These are phyloP conservation scores for Pachypanchax playfairii DNA, from an alignment of 2,113 vertebrate genomes.

Conservation along the genomic window DNA sequence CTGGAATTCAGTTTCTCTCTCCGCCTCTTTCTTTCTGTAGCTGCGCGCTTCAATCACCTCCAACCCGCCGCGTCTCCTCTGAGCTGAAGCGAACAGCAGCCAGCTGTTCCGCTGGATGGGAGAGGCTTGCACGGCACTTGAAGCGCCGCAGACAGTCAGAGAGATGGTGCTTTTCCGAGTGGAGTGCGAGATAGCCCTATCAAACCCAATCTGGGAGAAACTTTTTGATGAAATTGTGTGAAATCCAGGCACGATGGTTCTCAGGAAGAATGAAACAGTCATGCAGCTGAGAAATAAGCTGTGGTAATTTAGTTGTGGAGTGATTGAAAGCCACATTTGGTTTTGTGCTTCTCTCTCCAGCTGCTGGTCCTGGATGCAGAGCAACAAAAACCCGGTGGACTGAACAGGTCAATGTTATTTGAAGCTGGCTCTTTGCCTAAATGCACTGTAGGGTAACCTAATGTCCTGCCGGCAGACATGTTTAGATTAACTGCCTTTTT, in stretches of 20 bases:
- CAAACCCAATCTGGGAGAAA: conserved; percentile 29
- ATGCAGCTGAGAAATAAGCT: background rate
- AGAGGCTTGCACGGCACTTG: conserved; percentile 33
- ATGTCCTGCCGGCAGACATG: conserved; percentile 63
- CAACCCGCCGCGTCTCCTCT: conserved; percentile 43
- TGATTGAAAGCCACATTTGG: conserved; percentile 17
- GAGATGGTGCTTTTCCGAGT: conserved; percentile 35
- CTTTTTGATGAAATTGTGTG: conserved; percentile 47
- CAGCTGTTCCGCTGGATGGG: conserved; percentile 52
- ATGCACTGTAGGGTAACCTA: conserved; percentile 47
- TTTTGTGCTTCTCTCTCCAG: conserved; percentile 20
- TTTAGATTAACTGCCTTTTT: conserved; percentile 64
- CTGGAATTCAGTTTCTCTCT: conserved; percentile 46
- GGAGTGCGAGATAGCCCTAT: conserved; percentile 32
- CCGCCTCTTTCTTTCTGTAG: conserved; percentile 25
- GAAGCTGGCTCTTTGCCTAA: conserved; percentile 52
- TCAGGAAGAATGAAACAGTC: conserved; percentile 1
- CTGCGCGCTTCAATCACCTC: conserved; percentile 42
- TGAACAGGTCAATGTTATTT: conserved; percentile 36
- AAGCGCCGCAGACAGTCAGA: conserved; percentile 47
- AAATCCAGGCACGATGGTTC: conserved; percentile 23
- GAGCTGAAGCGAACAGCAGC: conserved; percentile 42
- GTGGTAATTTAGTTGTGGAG: background rate
- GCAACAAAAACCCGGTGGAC: conserved; percentile 17
- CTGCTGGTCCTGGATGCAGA: conserved; percentile 23